phyloP scores from a whole-genome alignment of 2,113 vertebrate species.

The Bubo blakistoni region DNA sequence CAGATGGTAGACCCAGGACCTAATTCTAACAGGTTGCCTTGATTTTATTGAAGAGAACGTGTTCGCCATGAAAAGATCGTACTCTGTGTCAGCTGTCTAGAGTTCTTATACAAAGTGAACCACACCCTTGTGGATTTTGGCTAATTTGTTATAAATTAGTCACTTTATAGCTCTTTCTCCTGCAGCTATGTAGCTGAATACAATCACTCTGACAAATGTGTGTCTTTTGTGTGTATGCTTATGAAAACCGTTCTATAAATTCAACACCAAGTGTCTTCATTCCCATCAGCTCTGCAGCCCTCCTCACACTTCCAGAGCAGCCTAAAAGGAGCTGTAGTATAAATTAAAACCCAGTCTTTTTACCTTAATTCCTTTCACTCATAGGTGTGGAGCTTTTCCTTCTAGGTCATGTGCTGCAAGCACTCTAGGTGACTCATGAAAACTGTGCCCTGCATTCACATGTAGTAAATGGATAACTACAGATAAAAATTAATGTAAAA shows the following conservation, averaged over 20 bases:
- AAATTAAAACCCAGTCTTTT: not conserved
- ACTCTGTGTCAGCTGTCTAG: not conserved
- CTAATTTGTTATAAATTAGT: constrained; percentile 50
- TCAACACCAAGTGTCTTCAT: not conserved
- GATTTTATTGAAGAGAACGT: not conserved
- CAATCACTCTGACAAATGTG: not conserved
- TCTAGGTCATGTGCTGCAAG: not conserved
- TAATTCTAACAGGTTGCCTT: not conserved
- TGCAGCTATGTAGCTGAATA: constrained; percentile 12
- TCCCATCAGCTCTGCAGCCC: not conserved
- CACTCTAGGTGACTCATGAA: not conserved
- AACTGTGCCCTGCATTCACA: not conserved
- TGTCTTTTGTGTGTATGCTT: not conserved
- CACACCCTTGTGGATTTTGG: constrained; percentile 24
- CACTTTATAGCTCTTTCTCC: not conserved
- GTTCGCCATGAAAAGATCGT: not conserved
- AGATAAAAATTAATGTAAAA: constrained; percentile 18
- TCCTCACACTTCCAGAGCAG: not conserved
- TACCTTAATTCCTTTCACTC: not conserved
- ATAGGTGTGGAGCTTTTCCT: not conserved
- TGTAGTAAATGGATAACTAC: not conserved
- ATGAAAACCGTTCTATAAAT: not conserved
- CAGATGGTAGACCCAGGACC: not conserved
- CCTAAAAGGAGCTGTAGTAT: not conserved
- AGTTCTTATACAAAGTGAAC: constrained; percentile 31